Percentiles rank a stretch among this genome's conserved stretches.
Evolutionary conservation across 1,140 invertebrate species (phyloP).

Genomic region (Potamilus streckersoni): DNA sequence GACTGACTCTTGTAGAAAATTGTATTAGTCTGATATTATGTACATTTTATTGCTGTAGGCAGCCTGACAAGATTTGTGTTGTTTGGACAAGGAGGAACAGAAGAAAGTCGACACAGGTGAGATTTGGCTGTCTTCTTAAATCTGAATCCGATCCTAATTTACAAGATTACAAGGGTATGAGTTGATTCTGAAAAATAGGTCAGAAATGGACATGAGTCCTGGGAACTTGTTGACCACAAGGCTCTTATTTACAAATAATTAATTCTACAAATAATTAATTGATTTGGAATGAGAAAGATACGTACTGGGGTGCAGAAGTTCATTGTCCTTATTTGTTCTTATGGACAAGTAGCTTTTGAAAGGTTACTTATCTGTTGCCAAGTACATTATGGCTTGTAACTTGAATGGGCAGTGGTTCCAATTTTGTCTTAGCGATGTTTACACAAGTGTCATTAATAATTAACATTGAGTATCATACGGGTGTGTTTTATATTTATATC

Average conservation of each 20-base stretch:
- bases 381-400: too few species aligned
- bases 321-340: too few species aligned
- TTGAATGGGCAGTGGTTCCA: too few species aligned
- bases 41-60: conserved; percentile 73
- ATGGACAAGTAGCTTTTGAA: too few species aligned
- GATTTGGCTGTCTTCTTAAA: background rate
- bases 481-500: too few species aligned
- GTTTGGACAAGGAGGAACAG: conserved; percentile 90
- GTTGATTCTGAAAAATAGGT: too few species aligned
- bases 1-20: background rate
- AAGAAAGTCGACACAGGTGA: conserved; percentile 70
- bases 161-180: too few species aligned
- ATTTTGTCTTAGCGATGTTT: too few species aligned
- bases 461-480: too few species aligned
- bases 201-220: background rate
- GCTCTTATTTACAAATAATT: background rate
- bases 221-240: background rate
- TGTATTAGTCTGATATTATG: conserved; percentile 1
- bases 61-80: conserved; percentile 87
- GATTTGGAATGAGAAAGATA: background rate
- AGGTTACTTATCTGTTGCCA: too few species aligned
- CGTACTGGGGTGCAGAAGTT: background rate
- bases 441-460: too few species aligned
- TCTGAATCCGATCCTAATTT: too few species aligned
- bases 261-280: background rate